Evolutionary conservation across 1,140 invertebrate genomes (phyloP), one percentile per base, ranked within the genome.

Genomic region (Neodiprion virginianus): DNA sequence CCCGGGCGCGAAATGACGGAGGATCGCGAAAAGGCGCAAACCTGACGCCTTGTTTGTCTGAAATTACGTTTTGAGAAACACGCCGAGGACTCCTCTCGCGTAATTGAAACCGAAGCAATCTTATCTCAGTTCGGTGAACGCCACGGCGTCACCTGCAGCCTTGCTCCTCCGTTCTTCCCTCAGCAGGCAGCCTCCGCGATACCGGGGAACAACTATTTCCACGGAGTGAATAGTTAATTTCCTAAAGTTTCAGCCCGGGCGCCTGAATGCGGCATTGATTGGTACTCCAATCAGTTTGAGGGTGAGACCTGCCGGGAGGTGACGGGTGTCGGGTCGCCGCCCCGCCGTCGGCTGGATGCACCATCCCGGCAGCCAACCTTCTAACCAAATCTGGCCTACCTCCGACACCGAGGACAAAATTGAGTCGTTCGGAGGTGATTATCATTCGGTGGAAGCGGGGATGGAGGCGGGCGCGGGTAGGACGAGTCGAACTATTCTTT

Each of bases 201-300:
- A 17, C 11, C 81, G 28, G 5, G 28, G 81, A 86, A 87, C 86
- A 87, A 87, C 85, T 84, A 84, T 88, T 86, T 86, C 84, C 83
- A 83, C 81, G 76, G 79, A 85, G 81, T 87, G 86, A 88, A 88
- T 88, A 84, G 85, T 87, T 87, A 88, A 88, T 87, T 87, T 88
- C 87, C 86, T 86, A 87, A 87, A 88, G 86, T 87, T 88, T 87
- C 84, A 84, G 83, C 81, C 78, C 78, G 78, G 81, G 79, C 83
- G 82, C 78, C 82, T 88, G 85, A 87, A 87, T 87, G 85, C 82
- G 79, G 79, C 85, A 87, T 88, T 87, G 86, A 88, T 88, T 88
- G 87, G 85, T 88, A 86, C 86, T 88, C 84, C 85, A 87, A 88
- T 88, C 85, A 87, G 83, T 83, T 83, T 79, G 78, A 83, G 81